A percentile compares a stretch with the other conserved stretches of the same genome.
These are phyloP conservation scores for Xyrauchen texanus DNA, from an alignment of 2,113 vertebrate species.

Conservation along the genomic window DNA sequence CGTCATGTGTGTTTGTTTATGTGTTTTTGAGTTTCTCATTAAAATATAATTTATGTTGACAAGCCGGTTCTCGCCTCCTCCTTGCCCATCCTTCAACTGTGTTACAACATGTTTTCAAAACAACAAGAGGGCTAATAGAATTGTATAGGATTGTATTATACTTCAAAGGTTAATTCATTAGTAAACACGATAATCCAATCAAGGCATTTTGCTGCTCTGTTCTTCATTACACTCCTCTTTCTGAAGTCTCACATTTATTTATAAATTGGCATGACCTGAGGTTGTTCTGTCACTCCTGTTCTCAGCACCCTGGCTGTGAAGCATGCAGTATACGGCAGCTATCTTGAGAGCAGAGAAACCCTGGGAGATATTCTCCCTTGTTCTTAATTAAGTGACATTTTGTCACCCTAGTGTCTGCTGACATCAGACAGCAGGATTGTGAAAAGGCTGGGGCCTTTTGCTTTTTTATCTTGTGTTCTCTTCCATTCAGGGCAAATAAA, in stretches of 20 bases:
- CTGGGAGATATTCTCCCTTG: slow-evolving; percentile 54
- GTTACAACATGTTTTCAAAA: too few species aligned
- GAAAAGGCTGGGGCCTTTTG: slow-evolving; percentile 43
- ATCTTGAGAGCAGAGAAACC: slow-evolving; percentile 38
- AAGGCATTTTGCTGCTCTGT: neutral
- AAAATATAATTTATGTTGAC: too few species aligned
- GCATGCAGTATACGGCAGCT: neutral
- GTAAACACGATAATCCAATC: neutral
- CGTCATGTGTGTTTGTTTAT: too few species aligned
- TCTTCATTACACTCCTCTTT: neutral
- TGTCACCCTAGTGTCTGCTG: slow-evolving; percentile 65
- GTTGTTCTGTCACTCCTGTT: slow-evolving; percentile 34
- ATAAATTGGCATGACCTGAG: slow-evolving; percentile 28
- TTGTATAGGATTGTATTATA: neutral
- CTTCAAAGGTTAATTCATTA: neutral
- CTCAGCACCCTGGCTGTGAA: slow-evolving; percentile 18
- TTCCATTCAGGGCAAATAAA: neutral
- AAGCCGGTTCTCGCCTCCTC: too few species aligned
- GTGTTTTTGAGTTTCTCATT: too few species aligned
- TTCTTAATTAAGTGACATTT: slow-evolving; percentile 74
- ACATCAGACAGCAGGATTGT: slow-evolving; percentile 63
- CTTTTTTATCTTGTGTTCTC: slow-evolving; percentile 7
- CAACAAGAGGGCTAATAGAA: too few species aligned
- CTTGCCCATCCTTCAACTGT: too few species aligned
- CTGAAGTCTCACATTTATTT: slow-evolving; percentile 36